These are phyloP conservation scores for Hypanus sabinus DNA, from an alignment of 2,113 vertebrate genomes.

Conservation along the genomic window DNA sequence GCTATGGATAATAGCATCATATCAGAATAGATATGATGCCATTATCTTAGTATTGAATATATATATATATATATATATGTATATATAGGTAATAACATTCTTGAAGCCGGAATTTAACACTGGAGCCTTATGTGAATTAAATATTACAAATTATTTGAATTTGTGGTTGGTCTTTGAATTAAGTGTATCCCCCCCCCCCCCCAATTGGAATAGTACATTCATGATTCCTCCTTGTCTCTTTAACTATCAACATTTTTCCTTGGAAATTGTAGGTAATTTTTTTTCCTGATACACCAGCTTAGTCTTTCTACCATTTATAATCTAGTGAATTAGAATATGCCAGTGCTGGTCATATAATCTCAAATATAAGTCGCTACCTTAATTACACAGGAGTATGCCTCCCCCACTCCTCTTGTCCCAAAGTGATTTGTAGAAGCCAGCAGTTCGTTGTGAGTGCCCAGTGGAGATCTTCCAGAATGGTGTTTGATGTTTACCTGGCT, in stretches of 20 bases:
- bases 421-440: neutral
- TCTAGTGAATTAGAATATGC: neutral
- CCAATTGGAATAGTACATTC: neutral
- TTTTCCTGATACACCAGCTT: neutral
- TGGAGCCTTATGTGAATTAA: neutral
- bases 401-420: too few relatives aligned
- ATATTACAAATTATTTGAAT: neutral
- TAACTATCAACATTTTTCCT: neutral
- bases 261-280: neutral
- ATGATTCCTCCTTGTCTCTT: neutral
- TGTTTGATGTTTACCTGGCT: neutral
- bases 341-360: neutral
- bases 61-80: too few relatives aligned
- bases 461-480: neutral
- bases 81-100: too few relatives aligned
- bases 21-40: too few relatives aligned
- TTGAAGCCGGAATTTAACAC: neutral
- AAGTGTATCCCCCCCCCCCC: neutral
- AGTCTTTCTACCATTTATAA: neutral
- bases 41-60: neutral
- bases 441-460: neutral
- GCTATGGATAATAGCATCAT: too few relatives aligned
- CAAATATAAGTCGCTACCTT: neutral
- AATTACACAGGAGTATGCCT: too few relatives aligned
- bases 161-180: neutral